Conservation (phyloP, 2,113 vertebrate genomes). For the Siniperca chuatsi region DNA sequence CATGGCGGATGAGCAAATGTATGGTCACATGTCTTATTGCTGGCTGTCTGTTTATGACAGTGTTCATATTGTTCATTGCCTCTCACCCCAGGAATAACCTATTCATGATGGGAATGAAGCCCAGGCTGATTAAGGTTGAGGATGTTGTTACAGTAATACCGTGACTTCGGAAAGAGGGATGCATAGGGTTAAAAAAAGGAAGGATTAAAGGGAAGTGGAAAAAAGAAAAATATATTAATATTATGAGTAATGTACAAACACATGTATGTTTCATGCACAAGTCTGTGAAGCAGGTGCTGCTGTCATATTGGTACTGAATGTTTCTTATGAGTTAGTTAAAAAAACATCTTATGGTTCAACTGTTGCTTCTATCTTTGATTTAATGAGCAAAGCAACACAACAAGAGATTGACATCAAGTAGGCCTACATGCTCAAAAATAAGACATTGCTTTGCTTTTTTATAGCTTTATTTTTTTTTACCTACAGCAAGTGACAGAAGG, state of each 20-base stretch:
- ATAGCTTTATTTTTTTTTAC: not conserved
- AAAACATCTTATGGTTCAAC: not conserved
- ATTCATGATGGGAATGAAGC: conserved; percentile 1
- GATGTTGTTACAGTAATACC: not conserved
- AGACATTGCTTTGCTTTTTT: not conserved
- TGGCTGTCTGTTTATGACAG: conserved; percentile 45
- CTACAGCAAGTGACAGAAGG: not conserved
- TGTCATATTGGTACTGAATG: not conserved
- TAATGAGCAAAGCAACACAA: not conserved
- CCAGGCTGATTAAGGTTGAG: not conserved
- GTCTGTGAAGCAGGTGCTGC: not conserved
- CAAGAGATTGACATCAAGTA: not conserved
- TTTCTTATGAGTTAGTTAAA: not conserved
- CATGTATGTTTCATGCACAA: not conserved
- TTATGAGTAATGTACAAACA: not conserved
- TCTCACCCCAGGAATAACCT: conserved; percentile 35
- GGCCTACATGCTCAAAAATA: not conserved
- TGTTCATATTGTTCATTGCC: conserved; percentile 39
- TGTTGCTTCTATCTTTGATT: not conserved
- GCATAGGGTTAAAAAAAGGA: not conserved
- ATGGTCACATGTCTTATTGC: conserved; percentile 1
- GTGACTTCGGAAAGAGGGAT: not conserved
- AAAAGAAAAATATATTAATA: not conserved
- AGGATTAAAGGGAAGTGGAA: conserved; percentile 11
- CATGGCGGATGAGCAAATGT: conserved; percentile 13